Base-by-base conservation (phyloP, 2,797 vertebrate species). In the Urocyon cinereoargenteus region DNA sequence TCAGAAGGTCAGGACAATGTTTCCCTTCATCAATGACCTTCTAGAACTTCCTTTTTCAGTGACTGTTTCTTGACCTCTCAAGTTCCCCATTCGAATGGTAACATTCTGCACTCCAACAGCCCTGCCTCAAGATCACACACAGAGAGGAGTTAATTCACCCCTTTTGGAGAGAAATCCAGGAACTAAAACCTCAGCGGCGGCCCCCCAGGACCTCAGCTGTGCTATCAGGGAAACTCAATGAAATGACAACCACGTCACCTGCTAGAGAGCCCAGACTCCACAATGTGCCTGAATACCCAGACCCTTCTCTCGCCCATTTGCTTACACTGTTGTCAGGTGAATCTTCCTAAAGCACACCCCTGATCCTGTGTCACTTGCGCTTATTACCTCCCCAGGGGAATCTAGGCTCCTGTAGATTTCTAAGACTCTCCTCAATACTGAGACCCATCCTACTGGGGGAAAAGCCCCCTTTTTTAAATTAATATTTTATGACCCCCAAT, bases 61-160 rank as follows among this genome's bases (percentile, higher is more conserved):
- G 61, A 93, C 88, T 91, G 22, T 34, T 96, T 92, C 95, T 97
- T 86, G 78, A 91, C 88, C 96, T 95, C 91, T 61, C 24, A 57
- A 55, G 73, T 59, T 94, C 75, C 59, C 83, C 19, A 26, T 55
- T 79, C n/a, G 49, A 78, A 91, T 53, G 53, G 64, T 40, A 40
- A 62, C 61, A 88, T 51, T 91, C 62, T 91, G 62, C 62, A 86
- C 34, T 9, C 66, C 31, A 49, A 53, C 72, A 91, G 81, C 53
- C 45, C 86, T 64, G 87, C 51, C 78, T 49, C n/a, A 68, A 55
- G 26, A 68, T 64, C 79, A 62, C 55, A 22, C 0, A 28, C 0
- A 90, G 86, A 55, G 49, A 34, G 83, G 40, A 77, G 51, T 78
- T 62, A 49, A 55, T 49, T 53, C 4, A 51, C 51, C 55, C 55